Base-by-base conservation (phyloP, 2,113 vertebrate species). In the Tragulus kanchil region DNA sequence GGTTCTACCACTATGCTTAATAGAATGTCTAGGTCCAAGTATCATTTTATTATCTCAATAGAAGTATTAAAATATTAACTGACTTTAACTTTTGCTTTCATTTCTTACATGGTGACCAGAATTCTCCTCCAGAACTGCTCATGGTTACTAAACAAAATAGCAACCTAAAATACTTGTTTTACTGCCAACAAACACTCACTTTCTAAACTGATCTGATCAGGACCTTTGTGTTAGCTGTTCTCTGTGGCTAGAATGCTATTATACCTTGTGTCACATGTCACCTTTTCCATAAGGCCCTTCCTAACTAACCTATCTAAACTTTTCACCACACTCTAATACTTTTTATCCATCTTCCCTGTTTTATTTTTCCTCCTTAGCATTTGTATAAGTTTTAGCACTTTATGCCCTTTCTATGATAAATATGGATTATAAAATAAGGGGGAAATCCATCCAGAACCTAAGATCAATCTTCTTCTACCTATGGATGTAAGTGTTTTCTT, bases 21-120 rank as follows among this genome's bases (percentile, higher is more conserved):
- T 10, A 4, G 54, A 10, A 89, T 16, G 89, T 83, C 83, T 94
- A 94, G 23, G 64, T 82, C 79, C 58, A 96, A 85, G 95, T 97
- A 58, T 78, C 82, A 87, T 67, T 92, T 97, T 93, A 83, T 93
- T 79, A 48, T 90, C 96, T 96, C 54, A 85, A 94, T 94, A 62
- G 93, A 85, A 96, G 28, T 31, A 64, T 98, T 96, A 75, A 75
- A 97, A 97, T 77, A 42, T 59, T 4, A 82, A 23, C 26, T 90
- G 28, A 83, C 56, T 85, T 81, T 97, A 94, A 96, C 96, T 92
- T 96, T n/a, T 97, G 67, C 94, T 96, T 98, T 83, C 89, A 87
- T 97, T 97, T 81, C 65, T 31, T 93, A 3, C 93, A 67, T 95
- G 85, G 71, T 85, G 89, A 79, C 79, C 65, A 83, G 8, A 88